Percentiles rank a stretch among this genome's conserved stretches.
Conservation (phyloP, 2,888 invertebrate genomes). For the Synanthedon myopaeformis region DNA sequence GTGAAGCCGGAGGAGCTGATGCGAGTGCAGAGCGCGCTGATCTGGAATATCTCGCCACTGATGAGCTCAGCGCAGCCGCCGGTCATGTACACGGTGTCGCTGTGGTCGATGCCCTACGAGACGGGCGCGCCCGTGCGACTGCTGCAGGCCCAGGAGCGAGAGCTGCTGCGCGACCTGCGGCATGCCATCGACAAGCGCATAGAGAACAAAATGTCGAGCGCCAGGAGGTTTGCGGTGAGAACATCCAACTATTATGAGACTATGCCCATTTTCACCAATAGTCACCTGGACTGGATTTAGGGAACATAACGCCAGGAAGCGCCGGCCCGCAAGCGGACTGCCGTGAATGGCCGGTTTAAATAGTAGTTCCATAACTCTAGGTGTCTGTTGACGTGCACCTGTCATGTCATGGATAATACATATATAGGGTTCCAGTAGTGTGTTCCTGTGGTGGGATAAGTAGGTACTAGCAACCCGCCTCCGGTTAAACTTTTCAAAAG, state of each 20-base stretch:
- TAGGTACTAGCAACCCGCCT: too few relatives aligned
- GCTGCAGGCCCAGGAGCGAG: conserved; percentile 89
- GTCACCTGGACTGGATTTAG: background rate
- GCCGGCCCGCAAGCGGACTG: too few relatives aligned
- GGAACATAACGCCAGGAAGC: too few relatives aligned
- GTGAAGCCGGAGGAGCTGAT: conserved; percentile 93
- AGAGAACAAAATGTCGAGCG: conserved; percentile 94
- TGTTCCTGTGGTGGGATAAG: too few relatives aligned
- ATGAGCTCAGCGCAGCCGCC: conserved; percentile 96
- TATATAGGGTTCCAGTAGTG: too few relatives aligned
- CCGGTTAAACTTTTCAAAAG: too few relatives aligned
- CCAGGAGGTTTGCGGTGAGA: conserved; percentile 93
- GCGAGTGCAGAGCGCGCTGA: conserved; percentile 92
- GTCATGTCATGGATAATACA: too few relatives aligned
- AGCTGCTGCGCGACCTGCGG: conserved; percentile 86
- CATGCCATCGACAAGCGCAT: conserved; percentile 89
- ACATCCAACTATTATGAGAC: background rate
- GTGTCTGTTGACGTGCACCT: too few relatives aligned
- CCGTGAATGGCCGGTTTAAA: too few relatives aligned
- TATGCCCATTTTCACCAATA: background rate
- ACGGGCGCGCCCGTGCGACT: conserved; percentile 83
- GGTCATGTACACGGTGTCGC: conserved; percentile 88
- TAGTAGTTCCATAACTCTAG: too few relatives aligned
- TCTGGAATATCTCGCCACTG: conserved; percentile 97
- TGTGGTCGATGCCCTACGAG: conserved; percentile 90